A percentile compares a stretch with the other conserved stretches of the same genome.
These are phyloP conservation scores for Chionodraco myersi DNA, from an alignment of 2,113 vertebrate genomes.

Conservation along the genomic window DNA sequence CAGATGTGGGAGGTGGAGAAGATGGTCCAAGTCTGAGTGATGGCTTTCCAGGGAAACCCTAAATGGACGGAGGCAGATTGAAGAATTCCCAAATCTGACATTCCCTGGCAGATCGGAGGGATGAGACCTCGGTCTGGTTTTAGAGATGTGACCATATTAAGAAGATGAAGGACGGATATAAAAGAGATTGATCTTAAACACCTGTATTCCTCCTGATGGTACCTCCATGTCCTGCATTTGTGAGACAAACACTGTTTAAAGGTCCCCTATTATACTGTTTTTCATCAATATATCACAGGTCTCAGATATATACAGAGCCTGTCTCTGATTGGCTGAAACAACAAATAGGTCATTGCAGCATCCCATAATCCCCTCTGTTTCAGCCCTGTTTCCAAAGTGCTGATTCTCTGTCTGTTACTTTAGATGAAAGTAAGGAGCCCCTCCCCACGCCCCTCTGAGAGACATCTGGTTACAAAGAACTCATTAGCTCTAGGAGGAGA, in stretches of 20 bases:
- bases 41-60: slow-evolving; percentile 57
- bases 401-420: too few relatives aligned
- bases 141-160: slow-evolving; percentile 68
- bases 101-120: slow-evolving; percentile 31
- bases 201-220: slow-evolving; percentile 29
- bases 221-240: slow-evolving; percentile 42
- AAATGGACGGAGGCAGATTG: slow-evolving; percentile 61
- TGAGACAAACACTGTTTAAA: slow-evolving; percentile 35
- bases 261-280: too few relatives aligned
- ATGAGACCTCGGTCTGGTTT: slow-evolving; percentile 64
- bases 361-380: too few relatives aligned
- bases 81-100: slow-evolving; percentile 58
- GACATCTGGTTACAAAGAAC: too few relatives aligned
- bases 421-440: too few relatives aligned
- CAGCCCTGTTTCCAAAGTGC: too few relatives aligned
- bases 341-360: too few relatives aligned
- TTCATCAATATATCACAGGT: too few relatives aligned
- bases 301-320: too few relatives aligned
- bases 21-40: slow-evolving; percentile 21
- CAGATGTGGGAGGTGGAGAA: slow-evolving; percentile 23
- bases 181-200: slow-evolving; percentile 38
- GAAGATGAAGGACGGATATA: slow-evolving; percentile 54
- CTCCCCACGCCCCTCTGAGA: too few relatives aligned
- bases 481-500: too few relatives aligned
- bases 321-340: too few relatives aligned